Conservation (phyloP, 2,113 vertebrate genomes). For the Capreolus pygargus region DNA sequence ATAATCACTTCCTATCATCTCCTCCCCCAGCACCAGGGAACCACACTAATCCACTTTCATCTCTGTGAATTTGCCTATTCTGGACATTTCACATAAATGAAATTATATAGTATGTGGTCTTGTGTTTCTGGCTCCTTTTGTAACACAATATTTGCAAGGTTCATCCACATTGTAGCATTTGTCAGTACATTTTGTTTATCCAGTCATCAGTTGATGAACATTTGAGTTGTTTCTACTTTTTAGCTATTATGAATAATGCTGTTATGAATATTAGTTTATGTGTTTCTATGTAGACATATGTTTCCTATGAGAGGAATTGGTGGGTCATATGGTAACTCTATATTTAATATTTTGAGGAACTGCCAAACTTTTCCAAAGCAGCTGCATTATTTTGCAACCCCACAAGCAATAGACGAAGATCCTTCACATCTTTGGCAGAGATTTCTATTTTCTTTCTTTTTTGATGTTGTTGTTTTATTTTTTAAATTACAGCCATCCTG, state of each 20-base stretch:
- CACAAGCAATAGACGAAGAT: background rate
- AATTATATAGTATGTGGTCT: background rate
- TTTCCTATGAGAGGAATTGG: conserved; percentile 27
- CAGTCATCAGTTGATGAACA: background rate
- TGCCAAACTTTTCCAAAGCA: conserved; percentile 38
- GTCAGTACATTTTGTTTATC: background rate
- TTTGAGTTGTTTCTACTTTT: conserved; percentile 16
- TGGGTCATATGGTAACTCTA: conserved; percentile 35
- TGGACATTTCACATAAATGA: background rate
- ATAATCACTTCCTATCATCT: background rate
- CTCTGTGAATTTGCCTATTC: background rate
- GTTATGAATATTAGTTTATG: background rate
- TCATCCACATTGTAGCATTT: background rate
- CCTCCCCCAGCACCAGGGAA: background rate
- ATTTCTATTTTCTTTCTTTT: background rate
- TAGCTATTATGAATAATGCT: background rate
- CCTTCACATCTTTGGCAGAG: background rate
- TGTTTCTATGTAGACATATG: conserved; percentile 18
- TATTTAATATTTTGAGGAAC: conserved; percentile 44
- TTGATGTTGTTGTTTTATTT: background rate
- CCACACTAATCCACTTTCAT: background rate
- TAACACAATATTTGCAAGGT: background rate
- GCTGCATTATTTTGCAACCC: background rate
- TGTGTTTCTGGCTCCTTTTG: background rate
- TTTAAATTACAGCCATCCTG: background rate